Conservation (phyloP, 1,140 invertebrate species). For the Zeugodacus cucurbitae region DNA sequence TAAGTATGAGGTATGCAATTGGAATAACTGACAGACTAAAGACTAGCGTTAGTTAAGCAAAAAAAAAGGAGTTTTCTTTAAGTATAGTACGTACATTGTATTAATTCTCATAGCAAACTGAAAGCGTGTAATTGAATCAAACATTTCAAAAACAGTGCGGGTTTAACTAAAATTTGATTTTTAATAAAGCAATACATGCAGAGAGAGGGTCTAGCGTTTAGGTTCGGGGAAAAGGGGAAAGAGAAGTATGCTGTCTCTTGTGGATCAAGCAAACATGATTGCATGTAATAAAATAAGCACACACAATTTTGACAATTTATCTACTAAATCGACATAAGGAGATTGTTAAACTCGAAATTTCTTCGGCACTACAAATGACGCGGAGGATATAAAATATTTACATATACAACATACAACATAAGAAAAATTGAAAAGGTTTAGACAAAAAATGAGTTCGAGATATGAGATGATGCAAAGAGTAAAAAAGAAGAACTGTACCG, state of each 20-base stretch:
- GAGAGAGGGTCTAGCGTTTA: background rate
- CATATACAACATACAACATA: background rate
- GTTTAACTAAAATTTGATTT: background rate
- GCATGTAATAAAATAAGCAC: background rate
- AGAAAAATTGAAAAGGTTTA: background rate
- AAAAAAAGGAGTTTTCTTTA: background rate
- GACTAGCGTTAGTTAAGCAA: background rate
- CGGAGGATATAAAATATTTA: background rate
- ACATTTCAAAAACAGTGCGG: background rate
- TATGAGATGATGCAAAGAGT: slow-evolving; percentile 54
- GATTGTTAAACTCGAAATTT: background rate
- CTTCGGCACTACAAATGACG: background rate
- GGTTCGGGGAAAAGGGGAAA: background rate
- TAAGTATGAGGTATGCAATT: background rate
- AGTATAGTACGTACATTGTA: background rate
- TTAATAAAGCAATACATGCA: background rate
- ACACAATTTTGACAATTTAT: background rate
- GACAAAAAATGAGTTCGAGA: slow-evolving; percentile 43
- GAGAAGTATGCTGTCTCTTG: background rate
- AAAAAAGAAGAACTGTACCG: slow-evolving; percentile 57
- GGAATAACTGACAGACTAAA: background rate
- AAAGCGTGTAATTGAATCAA: background rate
- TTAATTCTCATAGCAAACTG: background rate
- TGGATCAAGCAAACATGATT: background rate
- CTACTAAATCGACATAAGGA: background rate